Evolutionary conservation across 1,140 invertebrate species (phyloP), one percentile per base, ranked within the genome.

Genomic region (Linepithema humile): DNA sequence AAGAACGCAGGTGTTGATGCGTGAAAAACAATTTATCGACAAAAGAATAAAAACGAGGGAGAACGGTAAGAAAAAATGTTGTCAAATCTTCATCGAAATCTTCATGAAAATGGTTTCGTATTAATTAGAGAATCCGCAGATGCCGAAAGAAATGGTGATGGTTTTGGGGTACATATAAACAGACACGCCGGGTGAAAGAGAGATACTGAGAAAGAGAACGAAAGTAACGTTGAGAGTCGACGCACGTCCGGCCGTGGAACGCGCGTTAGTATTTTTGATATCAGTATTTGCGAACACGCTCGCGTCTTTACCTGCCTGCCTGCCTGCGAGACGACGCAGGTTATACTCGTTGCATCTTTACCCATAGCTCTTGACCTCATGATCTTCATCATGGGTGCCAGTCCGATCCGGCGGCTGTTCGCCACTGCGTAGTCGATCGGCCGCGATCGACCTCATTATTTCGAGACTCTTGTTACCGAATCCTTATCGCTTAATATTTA

Each of bases 201-300:
- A 85, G 57, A 80, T 86, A 67, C 50, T 84, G 72, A 62, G 73
- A 40, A 85, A 85, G 70, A 50, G 65, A 90, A 85, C 67, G 45
- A 82, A 88, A 86, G 83, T 85, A 80, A 26, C 32, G 86, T 83
- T 83, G 78, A 84, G 60, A 85, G 83, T 75, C 38, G 29, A 73
- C 59, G 84, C 72, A 72, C 85, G 89, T 82, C 85, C 83, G 70
- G 40, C 72, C 83, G 64, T 72, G 55, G 59, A 53, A 77, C 86
- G 89, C 82, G 88, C 87, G 91, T 92, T 91, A 94, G 93, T 94
- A 94, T 94, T 94, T 94, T 93, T 92, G 84, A 92, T 93, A 94
- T 94, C 94, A 94, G 94, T 94, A 94, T 94, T 94, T 93, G 91
- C 88, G 91, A 84, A 83, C 57, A 35, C 26, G 78, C 72, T 88